Base-by-base conservation (phyloP, 1,140 invertebrate genomes). In the Mactra quadrangularis region DNA sequence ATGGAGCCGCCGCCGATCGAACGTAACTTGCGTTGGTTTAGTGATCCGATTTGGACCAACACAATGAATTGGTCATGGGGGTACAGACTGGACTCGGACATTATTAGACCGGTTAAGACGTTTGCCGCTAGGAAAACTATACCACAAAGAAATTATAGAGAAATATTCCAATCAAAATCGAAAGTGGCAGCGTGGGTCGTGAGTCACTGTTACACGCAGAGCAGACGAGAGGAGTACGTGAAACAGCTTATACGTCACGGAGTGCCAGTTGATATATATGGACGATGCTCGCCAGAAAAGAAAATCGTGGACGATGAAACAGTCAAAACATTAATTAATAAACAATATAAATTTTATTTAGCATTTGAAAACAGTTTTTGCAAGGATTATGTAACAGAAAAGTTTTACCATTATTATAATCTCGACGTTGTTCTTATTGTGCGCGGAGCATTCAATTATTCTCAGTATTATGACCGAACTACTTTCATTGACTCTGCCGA, bases 281-380 rank as follows among this genome's bases (percentile, higher is more conserved):
- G 96, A 11, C 78, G 70, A 0, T 96, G 96, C 91, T 75, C 64
- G 19, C 29, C 47, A 38, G 3, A 55, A 6, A 4, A 33, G 22
- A 13, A 45, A 17, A 41, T 82, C 13, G 35, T 45, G 17, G 64
- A 66, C n/a, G 45, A 71, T 1, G 85, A 87, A 45, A 87, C 84
- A 75, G 87, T 88, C 66, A 94, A 93, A 71, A 68, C 94, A 7
- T 60, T 91, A 17, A 93, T 94, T 81, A 93, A 94, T 93, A 99
- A 99, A 93, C 98, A 97, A 0, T 98, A 99, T 89, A 98, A 99
- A n/a, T n/a, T n/a, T n/a, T n/a, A n/a, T n/a, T n/a, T n/a, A n/a
- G n/a, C n/a, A n/a, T n/a, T n/a, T n/a, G n/a, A n/a, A n/a, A n/a
- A n/a, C n/a, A n/a, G n/a, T n/a, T n/a, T n/a, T n/a, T n/a, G n/a